phyloP scores from a whole-genome alignment of 2,888 invertebrate genomes.

The Agrochola circellaris region DNA sequence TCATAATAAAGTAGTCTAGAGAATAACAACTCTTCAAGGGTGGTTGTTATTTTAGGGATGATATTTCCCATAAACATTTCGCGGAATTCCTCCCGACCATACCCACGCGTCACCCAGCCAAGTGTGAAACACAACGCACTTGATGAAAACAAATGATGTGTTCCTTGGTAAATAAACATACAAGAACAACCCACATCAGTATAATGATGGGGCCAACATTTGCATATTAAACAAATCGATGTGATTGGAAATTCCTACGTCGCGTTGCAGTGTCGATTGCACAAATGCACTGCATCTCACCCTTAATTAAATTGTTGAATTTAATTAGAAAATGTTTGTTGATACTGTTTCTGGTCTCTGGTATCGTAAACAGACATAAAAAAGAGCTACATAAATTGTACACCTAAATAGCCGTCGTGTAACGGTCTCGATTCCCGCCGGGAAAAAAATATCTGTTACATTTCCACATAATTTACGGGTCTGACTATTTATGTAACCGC shows the following conservation, averaged over 20 bases:
- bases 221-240: slow-evolving; percentile 31
- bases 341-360: not conserved
- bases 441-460: not conserved
- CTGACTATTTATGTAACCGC: no score
- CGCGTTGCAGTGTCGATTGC: slow-evolving; percentile 19
- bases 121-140: slow-evolving; percentile 3
- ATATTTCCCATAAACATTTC: slow-evolving; percentile 11
- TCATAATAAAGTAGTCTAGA: not conserved
- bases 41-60: no score
- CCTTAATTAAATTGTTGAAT: slow-evolving; percentile 16
- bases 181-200: slow-evolving; percentile 4
- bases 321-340: not conserved
- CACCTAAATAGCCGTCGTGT: not conserved
- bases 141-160: slow-evolving; percentile 6
- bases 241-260: slow-evolving; percentile 31
- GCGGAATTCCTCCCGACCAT: not conserved
- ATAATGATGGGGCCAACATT: slow-evolving; percentile 15
- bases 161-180: not conserved
- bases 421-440: not conserved
- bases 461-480: no score
- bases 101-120: not conserved
- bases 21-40: not conserved
- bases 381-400: not conserved
- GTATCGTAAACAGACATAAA: not conserved
- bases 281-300: not conserved